A percentile compares a stretch with the other conserved stretches of the same genome.
Evolutionary conservation across 2,113 vertebrate species (phyloP).

Genomic region (Gymnocephalus cernua): DNA sequence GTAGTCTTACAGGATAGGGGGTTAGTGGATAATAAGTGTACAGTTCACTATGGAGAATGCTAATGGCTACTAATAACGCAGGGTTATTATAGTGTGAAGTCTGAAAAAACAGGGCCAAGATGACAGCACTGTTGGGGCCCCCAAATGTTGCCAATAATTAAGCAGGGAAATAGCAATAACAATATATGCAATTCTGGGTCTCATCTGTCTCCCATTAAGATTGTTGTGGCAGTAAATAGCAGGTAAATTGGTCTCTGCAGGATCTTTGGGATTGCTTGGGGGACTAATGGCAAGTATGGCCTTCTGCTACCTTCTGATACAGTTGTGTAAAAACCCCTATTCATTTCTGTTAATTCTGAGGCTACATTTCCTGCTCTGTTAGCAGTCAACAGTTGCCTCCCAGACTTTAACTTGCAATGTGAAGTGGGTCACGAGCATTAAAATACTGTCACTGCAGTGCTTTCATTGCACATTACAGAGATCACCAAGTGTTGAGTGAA

Average conservation of each 20-base stretch:
- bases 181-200: slow-evolving; percentile 14
- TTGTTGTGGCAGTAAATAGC: slow-evolving; percentile 53
- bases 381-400: background rate
- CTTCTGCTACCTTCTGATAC: slow-evolving; percentile 38
- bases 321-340: slow-evolving; percentile 25
- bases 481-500: background rate
- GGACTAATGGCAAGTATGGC: slow-evolving; percentile 49
- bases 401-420: background rate
- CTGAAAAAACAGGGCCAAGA: background rate
- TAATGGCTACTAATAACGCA: slow-evolving; percentile 47
- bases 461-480: background rate
- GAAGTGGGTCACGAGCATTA: background rate
- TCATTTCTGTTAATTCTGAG: slow-evolving; percentile 20
- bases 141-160: slow-evolving; percentile 57
- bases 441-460: background rate
- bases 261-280: slow-evolving; percentile 41
- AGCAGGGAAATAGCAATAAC: slow-evolving; percentile 35
- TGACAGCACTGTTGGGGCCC: background rate
- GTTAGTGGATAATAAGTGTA: slow-evolving; percentile 21
- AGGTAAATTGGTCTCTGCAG: slow-evolving; percentile 51
- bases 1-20: slow-evolving; percentile 1
- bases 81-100: slow-evolving; percentile 16
- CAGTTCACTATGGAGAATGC: slow-evolving; percentile 27
- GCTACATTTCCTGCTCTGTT: background rate
- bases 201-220: slow-evolving; percentile 50